Conservation (phyloP, 2,797 vertebrate species). For the Sebastiscus tertius region DNA sequence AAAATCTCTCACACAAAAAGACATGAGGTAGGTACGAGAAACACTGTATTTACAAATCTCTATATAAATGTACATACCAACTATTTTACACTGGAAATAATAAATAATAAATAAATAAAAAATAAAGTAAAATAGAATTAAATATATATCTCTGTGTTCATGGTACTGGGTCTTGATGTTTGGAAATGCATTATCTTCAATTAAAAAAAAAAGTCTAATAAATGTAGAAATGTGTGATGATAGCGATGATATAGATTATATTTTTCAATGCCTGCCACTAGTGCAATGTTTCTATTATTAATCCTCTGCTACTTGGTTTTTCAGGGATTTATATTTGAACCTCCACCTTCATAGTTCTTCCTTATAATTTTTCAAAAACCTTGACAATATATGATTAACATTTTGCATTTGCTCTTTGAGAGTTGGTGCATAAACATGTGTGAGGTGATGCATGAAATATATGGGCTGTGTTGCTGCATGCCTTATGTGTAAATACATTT, state of each 20-base stretch:
- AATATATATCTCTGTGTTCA: no score
- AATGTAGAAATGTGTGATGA: neutral
- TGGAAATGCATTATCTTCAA: no score
- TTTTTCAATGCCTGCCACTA: neutral
- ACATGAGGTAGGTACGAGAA: no score
- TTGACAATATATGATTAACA: neutral
- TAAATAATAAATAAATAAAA: no score
- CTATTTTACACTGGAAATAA: no score
- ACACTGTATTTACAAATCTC: no score
- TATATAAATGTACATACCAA: no score
- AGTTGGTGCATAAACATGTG: neutral
- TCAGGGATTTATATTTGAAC: neutral
- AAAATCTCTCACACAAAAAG: no score
- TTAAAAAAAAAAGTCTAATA: neutral
- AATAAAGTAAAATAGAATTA: no score
- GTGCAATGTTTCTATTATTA: accelerated
- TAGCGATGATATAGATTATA: neutral
- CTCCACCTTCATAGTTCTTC: neutral
- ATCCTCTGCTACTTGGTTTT: neutral
- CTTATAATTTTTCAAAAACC: neutral
- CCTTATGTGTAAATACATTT: neutral
- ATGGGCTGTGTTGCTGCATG: neutral
- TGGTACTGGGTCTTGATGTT: no score
- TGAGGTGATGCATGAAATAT: neutral
- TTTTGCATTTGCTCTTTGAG: neutral